Base-by-base conservation (phyloP, 2,113 vertebrate species). In the Pionites leucogaster region DNA sequence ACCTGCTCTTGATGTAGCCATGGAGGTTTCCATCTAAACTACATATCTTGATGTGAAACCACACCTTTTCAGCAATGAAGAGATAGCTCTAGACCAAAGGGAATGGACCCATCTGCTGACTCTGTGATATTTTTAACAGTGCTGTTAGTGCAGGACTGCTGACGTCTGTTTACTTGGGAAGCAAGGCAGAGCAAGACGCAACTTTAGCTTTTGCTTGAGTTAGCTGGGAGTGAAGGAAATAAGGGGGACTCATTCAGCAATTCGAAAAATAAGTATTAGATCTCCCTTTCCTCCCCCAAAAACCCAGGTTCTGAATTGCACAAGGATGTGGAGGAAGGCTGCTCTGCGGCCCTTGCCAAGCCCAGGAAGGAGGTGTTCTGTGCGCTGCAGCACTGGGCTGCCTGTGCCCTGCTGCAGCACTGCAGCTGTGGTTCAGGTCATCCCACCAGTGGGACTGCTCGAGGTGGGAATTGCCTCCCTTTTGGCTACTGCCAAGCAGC, bases 141-240 rank as follows among this genome's bases (percentile, higher is more conserved):
- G 1, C 11, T 37, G 49, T 74, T 93, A 81, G 68, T 35, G 50
- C 41, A 88, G 72, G n/a, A 93, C 86, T 96, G 92, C 93, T 97
- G 95, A 93, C 67, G 67, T 88, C 88, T 94, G 63, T 95, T 95
- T 96, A 77, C 82, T 70, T 84, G 49, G 44, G 28, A 42, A 35
- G 77, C 60, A 55, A 91, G 37, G 60, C 46, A 88, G 80, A 92
- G 42, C 0, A 0, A 74, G 77, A 93, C 29, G 42, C 16, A 6
- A 37, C 11, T 2, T 35, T 78, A 64, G 31, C 49, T 44, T 90
- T 92, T 6, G 0, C 64, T 90, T 90, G 39, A 52, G 6, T 68
- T 90, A 70, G 47, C 64, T 71, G 42, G 27, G 24, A 83, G n/a
- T 25, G 64, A 83, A 92, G 47, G 64, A 93, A 96, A 60, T 24